These are phyloP conservation scores for Drosophila burlai DNA, from an alignment of 1,140 invertebrate species.

Conservation along the genomic window DNA sequence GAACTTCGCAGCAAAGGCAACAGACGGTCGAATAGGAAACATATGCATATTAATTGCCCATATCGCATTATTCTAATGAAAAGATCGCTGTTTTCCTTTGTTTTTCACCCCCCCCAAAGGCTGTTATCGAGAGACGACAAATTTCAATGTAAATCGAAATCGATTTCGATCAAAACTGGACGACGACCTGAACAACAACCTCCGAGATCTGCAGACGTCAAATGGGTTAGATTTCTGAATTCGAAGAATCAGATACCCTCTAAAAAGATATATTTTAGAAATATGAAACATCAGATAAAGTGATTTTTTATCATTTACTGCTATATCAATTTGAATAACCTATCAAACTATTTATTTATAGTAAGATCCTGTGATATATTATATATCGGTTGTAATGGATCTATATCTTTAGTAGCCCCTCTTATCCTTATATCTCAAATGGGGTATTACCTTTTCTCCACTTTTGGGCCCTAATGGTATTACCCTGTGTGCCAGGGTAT, in stretches of 20 bases:
- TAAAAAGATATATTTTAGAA: background rate
- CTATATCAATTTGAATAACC: background rate
- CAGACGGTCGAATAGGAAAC: conserved; percentile 56
- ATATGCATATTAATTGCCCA: conserved; percentile 80
- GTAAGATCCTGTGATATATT: background rate
- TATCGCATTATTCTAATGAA: conserved; percentile 68
- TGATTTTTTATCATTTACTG: background rate
- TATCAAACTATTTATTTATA: background rate
- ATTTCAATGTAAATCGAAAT: conserved; percentile 71
- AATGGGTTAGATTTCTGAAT: conserved; percentile 3
- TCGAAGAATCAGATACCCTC: background rate
- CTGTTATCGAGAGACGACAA: conserved; percentile 45
- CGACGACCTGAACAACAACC: conserved; percentile 70
- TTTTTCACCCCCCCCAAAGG: conserved; percentile 6
- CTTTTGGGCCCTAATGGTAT: conserved; percentile 3
- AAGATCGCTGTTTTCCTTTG: conserved; percentile 31
- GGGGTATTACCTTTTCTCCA: background rate
- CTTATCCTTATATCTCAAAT: too few species aligned
- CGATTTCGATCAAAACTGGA: conserved; percentile 50
- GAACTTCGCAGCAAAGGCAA: conserved; percentile 51
- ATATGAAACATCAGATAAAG: background rate
- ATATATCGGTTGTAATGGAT: background rate
- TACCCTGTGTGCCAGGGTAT: conserved; percentile 35
- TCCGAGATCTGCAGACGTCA: conserved; percentile 40
- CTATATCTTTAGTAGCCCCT: fast-evolving